Conservation (phyloP, 2,888 invertebrate species). For the Lissonota sp. region DNA sequence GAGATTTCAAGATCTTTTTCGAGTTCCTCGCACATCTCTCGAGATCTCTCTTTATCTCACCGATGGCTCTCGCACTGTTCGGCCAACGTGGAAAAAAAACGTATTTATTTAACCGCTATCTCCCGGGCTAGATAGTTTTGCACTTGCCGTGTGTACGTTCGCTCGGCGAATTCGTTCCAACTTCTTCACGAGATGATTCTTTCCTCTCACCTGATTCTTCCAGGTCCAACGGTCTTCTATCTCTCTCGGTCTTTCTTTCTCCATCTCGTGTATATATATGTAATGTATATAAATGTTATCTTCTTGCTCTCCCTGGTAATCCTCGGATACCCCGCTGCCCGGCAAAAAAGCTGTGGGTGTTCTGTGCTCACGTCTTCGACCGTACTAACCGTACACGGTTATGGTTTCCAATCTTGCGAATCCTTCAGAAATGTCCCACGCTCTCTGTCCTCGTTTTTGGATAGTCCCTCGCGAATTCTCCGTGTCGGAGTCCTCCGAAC, state of each 20-base stretch:
- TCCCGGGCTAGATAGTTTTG: constrained; percentile 36
- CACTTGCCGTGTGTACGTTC: constrained; percentile 30
- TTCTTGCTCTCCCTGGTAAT: constrained; percentile 45
- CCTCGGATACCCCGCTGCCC: constrained; percentile 31
- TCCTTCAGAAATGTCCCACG: constrained; percentile 51
- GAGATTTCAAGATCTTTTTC: constrained; percentile 50
- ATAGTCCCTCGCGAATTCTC: constrained; percentile 28
- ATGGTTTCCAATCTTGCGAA: constrained; percentile 68
- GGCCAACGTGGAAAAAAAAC: constrained; percentile 31
- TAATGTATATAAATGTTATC: constrained; percentile 17
- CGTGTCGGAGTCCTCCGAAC: constrained; percentile 23
- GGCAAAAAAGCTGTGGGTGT: constrained; percentile 21
- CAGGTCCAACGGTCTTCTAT: constrained; percentile 1
- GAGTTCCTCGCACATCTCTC: constrained; percentile 25
- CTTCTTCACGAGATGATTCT: constrained; percentile 33
- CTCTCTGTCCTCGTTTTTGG: constrained; percentile 7
- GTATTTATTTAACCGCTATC: constrained; percentile 65
- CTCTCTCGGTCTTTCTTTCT: background rate
- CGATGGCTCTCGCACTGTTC: constrained; percentile 16
- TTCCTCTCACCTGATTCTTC: constrained; percentile 27
- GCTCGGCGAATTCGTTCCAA: constrained; percentile 54
- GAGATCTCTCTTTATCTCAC: constrained; percentile 20
- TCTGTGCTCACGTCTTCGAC: constrained; percentile 60
- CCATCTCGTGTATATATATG: background rate
- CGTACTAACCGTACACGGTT: constrained; percentile 65